Conservation (phyloP, 2,113 vertebrate genomes). For the Trochalopteron elliotii region DNA sequence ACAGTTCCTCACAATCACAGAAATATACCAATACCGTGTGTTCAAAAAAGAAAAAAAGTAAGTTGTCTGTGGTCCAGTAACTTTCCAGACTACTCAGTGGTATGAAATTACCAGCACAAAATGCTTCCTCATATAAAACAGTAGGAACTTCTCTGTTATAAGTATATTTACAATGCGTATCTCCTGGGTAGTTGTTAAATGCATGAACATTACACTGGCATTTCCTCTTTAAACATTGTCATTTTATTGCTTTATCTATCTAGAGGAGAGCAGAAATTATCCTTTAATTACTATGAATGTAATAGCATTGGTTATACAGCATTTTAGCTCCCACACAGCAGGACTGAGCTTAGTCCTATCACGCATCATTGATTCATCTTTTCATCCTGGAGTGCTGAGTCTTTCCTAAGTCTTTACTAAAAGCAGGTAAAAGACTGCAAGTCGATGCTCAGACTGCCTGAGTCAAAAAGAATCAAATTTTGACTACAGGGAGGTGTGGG, state of each 20-base stretch:
- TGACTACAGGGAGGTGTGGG: not conserved
- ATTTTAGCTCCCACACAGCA: not conserved
- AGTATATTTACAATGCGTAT: slow-evolving; percentile 48
- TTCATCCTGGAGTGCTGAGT: not conserved
- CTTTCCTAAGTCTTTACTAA: not conserved
- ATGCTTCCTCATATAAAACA: slow-evolving; percentile 42
- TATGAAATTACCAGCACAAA: slow-evolving; percentile 43
- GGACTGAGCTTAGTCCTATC: not conserved
- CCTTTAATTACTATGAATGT: slow-evolving; percentile 61
- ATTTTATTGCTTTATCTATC: slow-evolving; percentile 58
- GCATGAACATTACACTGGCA: slow-evolving; percentile 22
- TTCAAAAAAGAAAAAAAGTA: not conserved
- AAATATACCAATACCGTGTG: not conserved
- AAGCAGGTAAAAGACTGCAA: slow-evolving; percentile 15
- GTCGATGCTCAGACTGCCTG: not conserved
- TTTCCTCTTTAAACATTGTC: slow-evolving; percentile 47
- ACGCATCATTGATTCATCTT: not conserved
- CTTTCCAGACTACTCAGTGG: slow-evolving; percentile 28
- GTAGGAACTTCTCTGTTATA: slow-evolving; percentile 51
- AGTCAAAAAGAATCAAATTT: slow-evolving; percentile 10
- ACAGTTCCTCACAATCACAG: not conserved
- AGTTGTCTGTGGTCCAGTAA: not conserved
- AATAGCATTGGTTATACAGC: not conserved
- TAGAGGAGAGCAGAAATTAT: slow-evolving; percentile 51
- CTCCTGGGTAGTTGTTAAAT: slow-evolving; percentile 62